A percentile compares a stretch with the other conserved stretches of the same genome.
phyloP scores from a whole-genome alignment of 2,888 invertebrate genomes.

The Dermolepida albohirtum region DNA sequence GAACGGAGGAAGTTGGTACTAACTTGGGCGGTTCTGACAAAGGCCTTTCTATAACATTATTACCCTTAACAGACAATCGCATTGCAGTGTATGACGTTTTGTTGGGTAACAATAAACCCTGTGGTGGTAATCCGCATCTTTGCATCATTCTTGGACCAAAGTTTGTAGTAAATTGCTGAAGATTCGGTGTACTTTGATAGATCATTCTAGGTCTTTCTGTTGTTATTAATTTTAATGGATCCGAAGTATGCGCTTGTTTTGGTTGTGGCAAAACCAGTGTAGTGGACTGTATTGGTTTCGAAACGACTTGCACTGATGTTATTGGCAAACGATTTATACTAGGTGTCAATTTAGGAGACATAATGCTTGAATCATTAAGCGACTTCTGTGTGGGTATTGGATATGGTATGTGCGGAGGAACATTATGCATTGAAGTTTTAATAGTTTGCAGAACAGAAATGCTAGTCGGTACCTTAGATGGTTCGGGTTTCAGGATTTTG shows the following conservation, averaged over 20 bases:
- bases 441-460: conserved; percentile 29
- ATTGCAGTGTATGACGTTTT: conserved; percentile 38
- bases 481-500: conserved; percentile 15
- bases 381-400: conserved; percentile 33
- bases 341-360: conserved; percentile 29
- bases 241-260: conserved; percentile 58
- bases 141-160: conserved; percentile 64
- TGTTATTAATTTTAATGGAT: conserved; percentile 58
- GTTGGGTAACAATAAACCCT: conserved; percentile 50
- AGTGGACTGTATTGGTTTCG: conserved; percentile 69
- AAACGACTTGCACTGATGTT: conserved; percentile 69
- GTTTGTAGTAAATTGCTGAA: conserved; percentile 46
- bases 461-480: conserved; percentile 12
- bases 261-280: conserved; percentile 64
- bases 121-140: conserved; percentile 53
- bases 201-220: conserved; percentile 50
- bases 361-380: conserved; percentile 7
- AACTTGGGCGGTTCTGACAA: conserved; percentile 48
- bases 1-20: conserved; percentile 42
- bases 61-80: conserved; percentile 30
- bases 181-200: conserved; percentile 36
- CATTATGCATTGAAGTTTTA: conserved; percentile 31
- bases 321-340: conserved; percentile 66
- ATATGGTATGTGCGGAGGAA: conserved; percentile 40
- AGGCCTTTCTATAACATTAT: conserved; percentile 26